phyloP scores from a whole-genome alignment of 2,888 invertebrate genomes.

The Eilema caniola region DNA sequence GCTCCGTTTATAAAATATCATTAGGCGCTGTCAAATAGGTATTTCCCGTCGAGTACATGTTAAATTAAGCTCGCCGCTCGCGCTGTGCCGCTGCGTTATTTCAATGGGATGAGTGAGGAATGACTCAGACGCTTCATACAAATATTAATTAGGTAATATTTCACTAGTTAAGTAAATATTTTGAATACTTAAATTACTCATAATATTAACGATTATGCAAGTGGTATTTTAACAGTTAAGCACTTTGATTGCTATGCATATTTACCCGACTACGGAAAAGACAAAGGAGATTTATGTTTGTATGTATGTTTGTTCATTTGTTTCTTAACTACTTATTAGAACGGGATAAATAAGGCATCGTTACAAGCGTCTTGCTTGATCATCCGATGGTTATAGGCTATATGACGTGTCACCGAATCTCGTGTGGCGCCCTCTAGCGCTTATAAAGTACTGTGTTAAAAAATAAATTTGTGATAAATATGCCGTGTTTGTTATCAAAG shows the following conservation, averaged over 20 bases:
- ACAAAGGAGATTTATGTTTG: no score
- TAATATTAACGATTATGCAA: not conserved
- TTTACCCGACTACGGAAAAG: no score
- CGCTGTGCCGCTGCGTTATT: not conserved
- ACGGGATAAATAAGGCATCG: no score
- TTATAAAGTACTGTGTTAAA: no score
- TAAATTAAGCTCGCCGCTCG: conserved; percentile 20
- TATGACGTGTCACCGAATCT: no score
- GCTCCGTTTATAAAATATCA: conserved; percentile 40
- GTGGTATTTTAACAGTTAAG: not conserved
- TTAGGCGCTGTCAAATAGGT: conserved; percentile 36
- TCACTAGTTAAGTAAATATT: conserved; percentile 18
- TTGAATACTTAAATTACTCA: conserved; percentile 4
- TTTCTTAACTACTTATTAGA: no score
- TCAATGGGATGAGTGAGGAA: conserved; percentile 10
- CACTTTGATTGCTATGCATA: conserved; percentile 10
- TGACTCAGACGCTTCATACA: conserved; percentile 11
- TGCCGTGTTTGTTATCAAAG: no score
- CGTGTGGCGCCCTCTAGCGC: no score
- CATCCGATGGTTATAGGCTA: no score
- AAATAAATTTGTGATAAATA: no score
- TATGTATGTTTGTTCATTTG: no score
- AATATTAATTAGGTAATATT: conserved; percentile 26
- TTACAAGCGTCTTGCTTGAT: no score
- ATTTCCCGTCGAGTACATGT: conserved; percentile 45